phyloP scores from a whole-genome alignment of 2,888 invertebrate species.

The Pristionchus japonicus region DNA sequence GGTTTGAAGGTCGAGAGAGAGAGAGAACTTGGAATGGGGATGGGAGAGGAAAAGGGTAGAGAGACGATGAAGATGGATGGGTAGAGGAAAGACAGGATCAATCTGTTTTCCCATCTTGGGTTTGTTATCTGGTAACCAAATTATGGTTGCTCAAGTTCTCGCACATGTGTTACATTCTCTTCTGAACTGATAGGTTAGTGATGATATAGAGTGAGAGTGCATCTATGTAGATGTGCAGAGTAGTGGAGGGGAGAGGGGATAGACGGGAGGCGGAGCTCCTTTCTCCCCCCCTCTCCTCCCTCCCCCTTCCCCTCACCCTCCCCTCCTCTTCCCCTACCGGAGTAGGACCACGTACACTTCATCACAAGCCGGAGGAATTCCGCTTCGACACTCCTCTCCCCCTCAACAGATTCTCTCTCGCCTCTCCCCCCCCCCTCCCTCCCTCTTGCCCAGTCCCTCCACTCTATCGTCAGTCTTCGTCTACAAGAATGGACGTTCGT shows the following conservation, averaged over 20 bases:
- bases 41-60: too few relatives aligned
- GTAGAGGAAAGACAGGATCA: neutral
- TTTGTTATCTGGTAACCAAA: too few relatives aligned
- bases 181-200: neutral
- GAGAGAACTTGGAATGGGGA: constrained; percentile 9
- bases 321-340: neutral
- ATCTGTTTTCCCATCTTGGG: neutral
- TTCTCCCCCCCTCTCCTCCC: neutral
- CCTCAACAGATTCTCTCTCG: neutral
- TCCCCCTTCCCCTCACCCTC: neutral
- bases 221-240: constrained; percentile 4
- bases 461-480: neutral
- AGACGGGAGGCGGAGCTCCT: constrained; percentile 12
- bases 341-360: constrained; percentile 32
- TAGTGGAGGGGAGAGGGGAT: neutral
- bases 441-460: neutral
- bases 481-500: constrained; percentile 45
- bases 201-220: neutral
- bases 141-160: too few relatives aligned
- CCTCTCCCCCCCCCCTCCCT: neutral
- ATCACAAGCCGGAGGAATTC: constrained; percentile 33
- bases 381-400: constrained; percentile 19
- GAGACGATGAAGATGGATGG: neutral
- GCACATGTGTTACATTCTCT: neutral
- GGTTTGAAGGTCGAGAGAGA: constrained; percentile 28